Evolutionary conservation across 2,888 invertebrate species (phyloP).

Genomic region (Alcis repandata): DNA sequence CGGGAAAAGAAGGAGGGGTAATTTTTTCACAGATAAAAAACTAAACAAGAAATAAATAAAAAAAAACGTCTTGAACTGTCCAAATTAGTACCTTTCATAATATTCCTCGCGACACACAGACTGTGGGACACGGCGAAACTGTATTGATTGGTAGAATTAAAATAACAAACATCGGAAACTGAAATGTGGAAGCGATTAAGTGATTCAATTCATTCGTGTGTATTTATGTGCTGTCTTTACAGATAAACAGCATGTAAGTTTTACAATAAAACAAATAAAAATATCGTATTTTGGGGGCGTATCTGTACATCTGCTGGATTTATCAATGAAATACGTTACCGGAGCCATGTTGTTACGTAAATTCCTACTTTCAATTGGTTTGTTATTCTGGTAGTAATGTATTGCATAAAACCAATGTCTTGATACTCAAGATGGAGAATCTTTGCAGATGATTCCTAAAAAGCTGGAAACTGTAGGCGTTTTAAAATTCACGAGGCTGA

Average conservation of each 20-base stretch:
- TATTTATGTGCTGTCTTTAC: too few species aligned
- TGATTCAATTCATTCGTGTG: background rate
- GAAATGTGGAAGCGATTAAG: background rate
- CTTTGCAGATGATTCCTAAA: background rate
- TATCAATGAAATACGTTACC: slow-evolving; percentile 11
- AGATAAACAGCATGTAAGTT: background rate
- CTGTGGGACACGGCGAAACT: too few species aligned
- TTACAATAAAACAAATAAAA: slow-evolving; percentile 4
- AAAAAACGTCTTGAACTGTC: too few species aligned
- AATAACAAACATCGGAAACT: background rate
- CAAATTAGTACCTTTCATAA: too few species aligned
- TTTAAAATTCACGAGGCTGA: background rate
- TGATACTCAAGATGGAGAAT: slow-evolving; percentile 8
- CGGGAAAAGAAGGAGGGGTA: too few species aligned
- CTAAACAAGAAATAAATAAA: too few species aligned
- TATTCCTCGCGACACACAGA: too few species aligned
- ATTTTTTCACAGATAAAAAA: too few species aligned
- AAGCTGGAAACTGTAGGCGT: slow-evolving; percentile 22
- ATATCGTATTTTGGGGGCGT: slow-evolving; percentile 29
- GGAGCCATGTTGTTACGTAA: slow-evolving; percentile 6
- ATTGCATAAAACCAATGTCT: slow-evolving; percentile 9
- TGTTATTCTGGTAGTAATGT: slow-evolving; percentile 10
- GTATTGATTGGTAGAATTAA: too few species aligned
- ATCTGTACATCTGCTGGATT: slow-evolving; percentile 19
- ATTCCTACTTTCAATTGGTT: slow-evolving; percentile 7